These are phyloP conservation scores for Umimayanthus chanpuru DNA, from an alignment of 92 coral and sea anemone species.

Conservation along the genomic window DNA sequence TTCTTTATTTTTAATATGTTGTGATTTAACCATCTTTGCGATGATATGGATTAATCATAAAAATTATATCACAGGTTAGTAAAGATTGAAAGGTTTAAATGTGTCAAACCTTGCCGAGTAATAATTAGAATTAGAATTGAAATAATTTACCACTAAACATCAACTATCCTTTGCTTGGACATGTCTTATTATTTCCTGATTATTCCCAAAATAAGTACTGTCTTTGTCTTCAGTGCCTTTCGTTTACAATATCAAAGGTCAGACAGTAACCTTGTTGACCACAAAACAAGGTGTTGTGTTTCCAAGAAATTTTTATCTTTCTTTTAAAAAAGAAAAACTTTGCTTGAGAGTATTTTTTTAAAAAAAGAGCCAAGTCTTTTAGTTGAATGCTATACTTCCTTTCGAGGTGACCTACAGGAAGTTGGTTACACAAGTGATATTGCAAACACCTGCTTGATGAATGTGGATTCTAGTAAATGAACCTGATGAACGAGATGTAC, in stretches of 20 bases:
- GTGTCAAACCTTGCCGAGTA: too few species aligned
- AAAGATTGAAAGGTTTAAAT: too few species aligned
- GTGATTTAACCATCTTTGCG: too few species aligned
- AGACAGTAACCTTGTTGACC: background rate
- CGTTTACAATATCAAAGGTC: background rate
- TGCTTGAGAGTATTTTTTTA: background rate
- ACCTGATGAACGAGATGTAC: background rate
- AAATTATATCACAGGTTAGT: too few species aligned
- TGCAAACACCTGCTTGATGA: conserved; percentile 15
- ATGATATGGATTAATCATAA: too few species aligned
- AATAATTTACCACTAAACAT: too few species aligned
- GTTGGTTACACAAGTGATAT: background rate
- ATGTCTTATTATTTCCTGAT: too few species aligned
- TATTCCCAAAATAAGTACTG: too few species aligned
- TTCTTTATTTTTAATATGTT: too few species aligned
- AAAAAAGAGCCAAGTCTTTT: background rate
- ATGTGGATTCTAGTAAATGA: background rate
- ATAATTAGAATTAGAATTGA: too few species aligned
- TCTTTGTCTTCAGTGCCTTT: background rate
- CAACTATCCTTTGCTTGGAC: too few species aligned
- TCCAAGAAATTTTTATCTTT: background rate
- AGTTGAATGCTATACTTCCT: background rate
- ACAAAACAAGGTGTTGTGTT: background rate
- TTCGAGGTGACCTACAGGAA: background rate
- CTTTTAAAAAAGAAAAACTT: background rate